Percentiles rank a stretch among this genome's conserved stretches.
These are phyloP conservation scores for Scaptomyza hsui DNA, from an alignment of 1,140 invertebrate genomes.

Conservation along the genomic window DNA sequence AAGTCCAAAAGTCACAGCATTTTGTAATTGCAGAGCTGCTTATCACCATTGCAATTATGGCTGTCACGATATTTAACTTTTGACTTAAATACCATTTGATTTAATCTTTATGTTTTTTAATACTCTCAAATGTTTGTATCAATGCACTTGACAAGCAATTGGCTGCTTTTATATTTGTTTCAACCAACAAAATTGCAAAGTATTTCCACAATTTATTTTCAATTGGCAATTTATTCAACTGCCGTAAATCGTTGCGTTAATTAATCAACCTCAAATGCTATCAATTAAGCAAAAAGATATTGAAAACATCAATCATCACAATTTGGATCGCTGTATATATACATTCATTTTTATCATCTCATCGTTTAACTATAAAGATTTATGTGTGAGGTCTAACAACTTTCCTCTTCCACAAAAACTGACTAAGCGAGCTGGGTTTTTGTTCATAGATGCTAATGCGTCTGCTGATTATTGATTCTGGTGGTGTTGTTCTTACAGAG, in stretches of 20 bases:
- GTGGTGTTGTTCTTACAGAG: slow-evolving; percentile 86
- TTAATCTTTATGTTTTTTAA: not conserved
- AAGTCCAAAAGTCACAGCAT: slow-evolving; percentile 14
- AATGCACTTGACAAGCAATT: not conserved
- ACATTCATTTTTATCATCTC: not conserved
- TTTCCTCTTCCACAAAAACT: not conserved
- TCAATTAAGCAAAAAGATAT: not conserved
- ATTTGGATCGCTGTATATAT: not conserved
- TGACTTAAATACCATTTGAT: not conserved
- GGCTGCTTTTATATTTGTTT: not conserved
- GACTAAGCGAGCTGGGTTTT: not conserved
- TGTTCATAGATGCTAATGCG: slow-evolving; percentile 15
- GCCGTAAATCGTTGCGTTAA: not conserved
- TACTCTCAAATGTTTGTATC: not conserved
- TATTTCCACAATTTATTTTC: slow-evolving; percentile 13
- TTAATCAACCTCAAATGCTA: slow-evolving; percentile 1
- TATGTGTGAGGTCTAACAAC: too few species aligned
- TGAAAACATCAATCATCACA: slow-evolving; percentile 1
- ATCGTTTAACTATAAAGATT: too few species aligned
- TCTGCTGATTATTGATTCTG: slow-evolving; percentile 66
- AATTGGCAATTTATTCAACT: slow-evolving; percentile 4
- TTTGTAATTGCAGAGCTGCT: not conserved
- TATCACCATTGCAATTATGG: not conserved
- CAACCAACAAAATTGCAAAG: not conserved
- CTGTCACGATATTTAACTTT: not conserved